A percentile compares a stretch with the other conserved stretches of the same genome.
Evolutionary conservation across 2,888 invertebrate genomes (phyloP).

Genomic region (Ptycholaimellus sp.): DNA sequence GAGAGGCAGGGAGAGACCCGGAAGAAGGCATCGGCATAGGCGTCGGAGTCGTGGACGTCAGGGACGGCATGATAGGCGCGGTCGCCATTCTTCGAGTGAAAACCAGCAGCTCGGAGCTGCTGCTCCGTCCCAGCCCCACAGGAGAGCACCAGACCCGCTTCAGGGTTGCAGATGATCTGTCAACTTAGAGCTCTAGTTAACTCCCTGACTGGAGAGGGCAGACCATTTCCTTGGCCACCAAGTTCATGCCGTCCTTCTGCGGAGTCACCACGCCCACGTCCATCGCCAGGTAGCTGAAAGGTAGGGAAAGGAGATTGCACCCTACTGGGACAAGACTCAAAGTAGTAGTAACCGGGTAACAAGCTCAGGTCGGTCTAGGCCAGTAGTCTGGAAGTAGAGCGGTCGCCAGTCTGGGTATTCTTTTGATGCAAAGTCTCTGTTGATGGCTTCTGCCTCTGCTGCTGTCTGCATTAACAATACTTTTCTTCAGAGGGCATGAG

Average conservation of each 20-base stretch:
- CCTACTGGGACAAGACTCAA: too few species aligned
- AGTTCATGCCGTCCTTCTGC: conserved; percentile 12
- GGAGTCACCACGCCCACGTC: conserved; percentile 23
- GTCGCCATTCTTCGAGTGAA: conserved; percentile 18
- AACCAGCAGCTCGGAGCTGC: conserved; percentile 20
- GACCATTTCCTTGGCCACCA: conserved; percentile 24
- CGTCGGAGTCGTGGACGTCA: conserved; percentile 15
- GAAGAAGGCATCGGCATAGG: conserved; percentile 17
- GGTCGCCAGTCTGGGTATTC: conserved; percentile 18
- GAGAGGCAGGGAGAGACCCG: conserved; percentile 2
- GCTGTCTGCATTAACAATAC: too few species aligned
- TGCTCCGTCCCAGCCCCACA: conserved; percentile 23
- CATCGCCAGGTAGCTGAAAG: conserved; percentile 18
- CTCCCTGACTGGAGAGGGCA: too few species aligned
- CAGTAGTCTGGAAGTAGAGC: conserved; percentile 22
- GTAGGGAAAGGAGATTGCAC: too few species aligned
- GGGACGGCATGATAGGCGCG: conserved; percentile 19
- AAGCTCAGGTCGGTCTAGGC: too few species aligned
- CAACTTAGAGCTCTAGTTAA: too few species aligned
- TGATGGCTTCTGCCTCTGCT: conserved; percentile 19
- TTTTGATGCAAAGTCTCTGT: conserved; percentile 11
- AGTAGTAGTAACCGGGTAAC: too few species aligned
- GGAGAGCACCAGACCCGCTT: conserved; percentile 19
- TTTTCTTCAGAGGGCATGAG: too few species aligned
- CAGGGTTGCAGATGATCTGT: conserved; percentile 21